Base-by-base conservation (phyloP, 1,140 invertebrate species). In the Drosophila lowei region DNA sequence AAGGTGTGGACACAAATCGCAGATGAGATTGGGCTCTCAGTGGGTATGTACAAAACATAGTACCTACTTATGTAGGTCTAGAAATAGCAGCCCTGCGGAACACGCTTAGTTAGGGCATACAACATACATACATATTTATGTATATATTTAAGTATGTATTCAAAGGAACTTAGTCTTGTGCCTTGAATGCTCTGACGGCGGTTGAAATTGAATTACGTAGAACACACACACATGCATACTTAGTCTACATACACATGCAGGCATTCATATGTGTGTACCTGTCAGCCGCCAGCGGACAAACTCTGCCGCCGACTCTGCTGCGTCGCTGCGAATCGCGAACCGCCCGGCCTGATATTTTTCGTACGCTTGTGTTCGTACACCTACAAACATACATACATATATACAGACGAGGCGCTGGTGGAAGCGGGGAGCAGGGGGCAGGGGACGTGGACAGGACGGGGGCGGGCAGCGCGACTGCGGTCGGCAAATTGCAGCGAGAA, bases 21-120 rank as follows among this genome's bases (percentile, higher is more conserved):
- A n/a, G 88, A 91, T 44, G 90, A 91, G 70, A 90, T 91, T 79
- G 90, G 90, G 43, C 62, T 91, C 61, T 91, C 90, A 61, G 88
- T 91, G 48, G 90, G 90, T 91, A 91, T 67, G 90, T 74, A 54
- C 1, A 13, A 38, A 21, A 34, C 9, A 4, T 9, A 34, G 23
- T 34, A 61, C 16, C n/a, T 61, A 7, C n/a, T 7, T 48, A 30
- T 46, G 18, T 18, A 23, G 9, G 11, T 18, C 41, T 30, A 52
- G 56, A 77, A 44, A 43, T 13, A 64, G 48, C 11, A 38, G 34
- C 34, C 34, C 11, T 38, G 34, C 34, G n/a, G 57, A 44, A 34
- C 52, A 55, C 28, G 21, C 11, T 41, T 9, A 25, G 34, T 46
- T 30, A 47, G 18, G 9, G 50, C 11, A 47, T 43, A 41, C 8